These are phyloP conservation scores for Stenurella melanura DNA, from an alignment of 2,888 invertebrate species.

Conservation along the genomic window DNA sequence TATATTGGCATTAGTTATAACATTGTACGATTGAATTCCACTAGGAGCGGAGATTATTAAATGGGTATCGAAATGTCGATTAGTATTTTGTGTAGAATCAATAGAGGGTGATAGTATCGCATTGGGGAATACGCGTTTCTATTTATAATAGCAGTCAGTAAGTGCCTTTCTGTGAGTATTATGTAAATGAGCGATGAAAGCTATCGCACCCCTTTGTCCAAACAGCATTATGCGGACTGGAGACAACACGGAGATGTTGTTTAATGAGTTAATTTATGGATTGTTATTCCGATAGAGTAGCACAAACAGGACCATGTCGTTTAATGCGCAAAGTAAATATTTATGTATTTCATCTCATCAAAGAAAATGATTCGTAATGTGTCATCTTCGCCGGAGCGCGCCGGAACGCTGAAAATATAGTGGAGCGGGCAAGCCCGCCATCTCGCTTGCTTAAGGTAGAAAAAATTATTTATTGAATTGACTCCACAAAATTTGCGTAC, in stretches of 20 bases:
- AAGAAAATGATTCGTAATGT: slow-evolving; percentile 67
- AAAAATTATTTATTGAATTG: no score
- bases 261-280: slow-evolving; percentile 73
- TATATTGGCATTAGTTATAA: slow-evolving; percentile 35
- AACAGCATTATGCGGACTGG: slow-evolving; percentile 69
- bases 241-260: slow-evolving; percentile 66
- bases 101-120: slow-evolving; percentile 57
- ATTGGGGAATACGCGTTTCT: slow-evolving; percentile 64
- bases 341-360: slow-evolving; percentile 66
- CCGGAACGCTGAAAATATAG: slow-evolving; percentile 61
- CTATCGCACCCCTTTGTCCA: slow-evolving; percentile 70
- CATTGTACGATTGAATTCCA: slow-evolving; percentile 43
- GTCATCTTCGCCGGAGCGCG: slow-evolving; percentile 60
- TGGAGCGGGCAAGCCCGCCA: no score
- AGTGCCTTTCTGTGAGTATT: slow-evolving; percentile 69
- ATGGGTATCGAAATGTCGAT: slow-evolving; percentile 57
- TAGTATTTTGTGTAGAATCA: slow-evolving; percentile 60
- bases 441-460: no score
- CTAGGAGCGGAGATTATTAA: slow-evolving; percentile 52
- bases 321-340: slow-evolving; percentile 72
- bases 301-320: slow-evolving; percentile 67
- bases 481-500: no score
- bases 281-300: slow-evolving; percentile 70
- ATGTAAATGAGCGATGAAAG: slow-evolving; percentile 70
- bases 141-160: slow-evolving; percentile 67